Base-by-base conservation (phyloP, 2,797 vertebrate species). In the Etheostoma perlongum region DNA sequence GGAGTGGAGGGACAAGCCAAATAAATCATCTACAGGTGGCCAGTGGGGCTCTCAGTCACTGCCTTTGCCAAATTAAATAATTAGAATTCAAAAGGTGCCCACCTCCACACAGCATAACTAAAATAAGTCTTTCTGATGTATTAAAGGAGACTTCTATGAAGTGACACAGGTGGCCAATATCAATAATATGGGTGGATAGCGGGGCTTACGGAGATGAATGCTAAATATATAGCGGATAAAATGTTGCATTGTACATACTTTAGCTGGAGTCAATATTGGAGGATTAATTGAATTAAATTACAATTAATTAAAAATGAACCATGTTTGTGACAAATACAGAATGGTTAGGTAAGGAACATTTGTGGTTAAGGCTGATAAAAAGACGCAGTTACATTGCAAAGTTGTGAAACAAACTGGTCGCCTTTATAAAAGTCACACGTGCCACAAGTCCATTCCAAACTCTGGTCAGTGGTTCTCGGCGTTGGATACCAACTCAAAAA, bases 21-120 rank as follows among this genome's bases (percentile, higher is more conserved):
- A 93, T 89, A 89, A 89, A 94, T 93, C 78, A 93, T 83, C 83
- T 84, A 88, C 89, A 92, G 87, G 88, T 94, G 85, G 82, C 74
- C 72, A 78, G 85, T 76, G 54, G 65, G 79, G 73, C 87, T 54
- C 62, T 75, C 71, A 85, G 67, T 88, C 78, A 76, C 66, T 67
- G 85, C 88, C 83, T 91, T 81, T 86, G 85, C 88, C 85, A 93
- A 90, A 94, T 93, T 76, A 89, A 93, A 92, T 85, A 79, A 73
- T 83, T 81, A 55, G 67, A 46, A 86, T 89, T 86, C 53, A 85
- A 42, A 80, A 69, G 73, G 78, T 74, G 75, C 62, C 57, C 66
- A 47, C 52, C 40, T 74, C 42, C 30, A 55, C 36, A 40, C 33
- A 6, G 21, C 1, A 7, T 23, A 72, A 59, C 67, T 60, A 25